Evolutionary conservation across 2,797 vertebrate species (phyloP).

Genomic region (Cossypha niveicapilla): DNA sequence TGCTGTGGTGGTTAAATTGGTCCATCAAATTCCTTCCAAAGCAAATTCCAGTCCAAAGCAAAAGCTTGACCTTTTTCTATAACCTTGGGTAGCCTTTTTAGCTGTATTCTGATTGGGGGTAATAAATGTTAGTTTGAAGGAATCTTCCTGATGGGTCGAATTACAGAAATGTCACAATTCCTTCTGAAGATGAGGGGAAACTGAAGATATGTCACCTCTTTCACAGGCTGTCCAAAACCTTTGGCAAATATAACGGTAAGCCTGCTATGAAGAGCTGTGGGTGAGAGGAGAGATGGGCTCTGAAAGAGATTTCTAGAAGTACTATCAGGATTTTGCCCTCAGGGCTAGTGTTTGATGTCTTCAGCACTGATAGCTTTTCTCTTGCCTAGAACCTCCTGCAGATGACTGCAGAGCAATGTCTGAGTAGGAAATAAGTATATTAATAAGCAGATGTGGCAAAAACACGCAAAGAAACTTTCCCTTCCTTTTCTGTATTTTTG

Average conservation of each 20-base stretch:
- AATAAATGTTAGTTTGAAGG: slow-evolving; percentile 7
- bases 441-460: neutral
- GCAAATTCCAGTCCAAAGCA: slow-evolving; percentile 45
- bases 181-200: neutral
- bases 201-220: neutral
- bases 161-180: slow-evolving; percentile 16
- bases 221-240: neutral
- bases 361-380: neutral
- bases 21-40: slow-evolving; percentile 60
- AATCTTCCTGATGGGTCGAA: neutral
- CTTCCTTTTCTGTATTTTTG: neutral
- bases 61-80: slow-evolving; percentile 33
- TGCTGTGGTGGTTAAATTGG: slow-evolving; percentile 48
- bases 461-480: neutral
- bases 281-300: neutral
- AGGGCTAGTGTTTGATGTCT: neutral
- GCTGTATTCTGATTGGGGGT: neutral
- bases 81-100: slow-evolving; percentile 46
- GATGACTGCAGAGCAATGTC: neutral
- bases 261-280: neutral
- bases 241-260: neutral
- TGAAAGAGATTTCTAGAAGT: neutral
- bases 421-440: neutral
- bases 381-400: neutral
- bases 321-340: neutral